Evolutionary conservation across 2,888 invertebrate species (phyloP), one percentile per base, ranked within the genome.

Genomic region (Diarsia brunnea): DNA sequence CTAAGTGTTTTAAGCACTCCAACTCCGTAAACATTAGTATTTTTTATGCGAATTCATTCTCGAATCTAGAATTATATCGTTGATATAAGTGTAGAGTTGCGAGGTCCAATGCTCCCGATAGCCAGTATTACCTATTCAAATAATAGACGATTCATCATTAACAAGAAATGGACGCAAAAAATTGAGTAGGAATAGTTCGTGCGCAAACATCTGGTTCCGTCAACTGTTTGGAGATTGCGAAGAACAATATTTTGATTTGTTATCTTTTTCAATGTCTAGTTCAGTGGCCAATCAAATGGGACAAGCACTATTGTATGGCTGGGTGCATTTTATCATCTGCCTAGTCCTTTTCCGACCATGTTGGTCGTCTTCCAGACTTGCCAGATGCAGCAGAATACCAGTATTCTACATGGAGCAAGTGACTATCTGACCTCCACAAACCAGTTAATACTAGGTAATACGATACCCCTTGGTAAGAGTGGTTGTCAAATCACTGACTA

Each of bases 101-200:
- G 70, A 83, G 82, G 91, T 89, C 84, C 90, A 88, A 87, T 89
- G 91, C 88, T 89, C 91, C 89, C 86, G 71, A 86, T 87, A 88
- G 84, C 82, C 79, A 51, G 81, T 82, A 55, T 87, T 83, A 78
- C 77, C 87, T 91, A 92, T 92, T 92, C 91, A 91, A 91, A 93
- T 92, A 92, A 90, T 89, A 88, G 90, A 87, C 94, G 90, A 94
- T 94, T 93, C 91, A 94, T 94, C 93, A 93, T 92, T 91, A 91
- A 88, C 92, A 92, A 92, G 93, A 94, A 94, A 92, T 92, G 90
- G 84, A 87, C 81, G 88, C 91, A 94, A 94, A 95, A 95, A 92
- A 87, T 70, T 68, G 70, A 38, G 68, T 79, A 55, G 69, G 53
- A 77, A 79, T 73, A 84, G 72, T 72, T 19, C 82, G 85, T 81